Evolutionary conservation across 1,140 invertebrate species (phyloP), one percentile per base, ranked within the genome.

Genomic region (Drosophila triauraria): DNA sequence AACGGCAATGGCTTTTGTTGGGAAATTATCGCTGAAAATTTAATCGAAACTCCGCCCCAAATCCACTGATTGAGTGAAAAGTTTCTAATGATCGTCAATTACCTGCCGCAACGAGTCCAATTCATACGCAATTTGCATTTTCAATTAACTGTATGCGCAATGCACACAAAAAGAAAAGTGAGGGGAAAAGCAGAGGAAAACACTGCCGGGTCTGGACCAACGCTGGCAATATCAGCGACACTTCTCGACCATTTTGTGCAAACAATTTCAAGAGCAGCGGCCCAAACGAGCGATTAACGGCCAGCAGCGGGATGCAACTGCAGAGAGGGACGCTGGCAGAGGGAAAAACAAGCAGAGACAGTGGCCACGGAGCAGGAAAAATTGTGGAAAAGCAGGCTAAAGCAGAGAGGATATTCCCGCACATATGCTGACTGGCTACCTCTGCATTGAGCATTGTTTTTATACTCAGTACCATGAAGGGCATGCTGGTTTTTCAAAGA

Each of bases 81-180:
- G 65, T 63, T 65, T 78, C 76, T 78, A 78, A 78, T 78, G 76
- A 78, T 78, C 75, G 54, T 75, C 69, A 80, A 79, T 80, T 80
- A 80, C 69, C 69, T 58, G 58, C 46, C 65, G 44, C 48, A 53
- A 47, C 47, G 56, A 62, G 46, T 48, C 60, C 82, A 77, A 78
- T 78, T 69, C 65, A 59, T 67, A 64, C 67, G 67, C 58, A 76
- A 90, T 88, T 88, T 90, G 81, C 85, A 85, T 88, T 90, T 90
- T 88, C 85, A 88, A 88, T 88, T 88, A 90, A 85, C 74, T 47
- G 71, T 63, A 72, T 72, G 57, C 42, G 46, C 46, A 35, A 44
- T 54, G 51, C 57, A 46, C 9, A 58, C 42, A 58, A 63, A 51
- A 69, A 47, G 10, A 20, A 4, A 54, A 38, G 25, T 30, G 27